A percentile compares a stretch with the other conserved stretches of the same genome.
These are phyloP conservation scores for Melanostoma mellinum DNA, from an alignment of 2,888 invertebrate species.

Conservation along the genomic window DNA sequence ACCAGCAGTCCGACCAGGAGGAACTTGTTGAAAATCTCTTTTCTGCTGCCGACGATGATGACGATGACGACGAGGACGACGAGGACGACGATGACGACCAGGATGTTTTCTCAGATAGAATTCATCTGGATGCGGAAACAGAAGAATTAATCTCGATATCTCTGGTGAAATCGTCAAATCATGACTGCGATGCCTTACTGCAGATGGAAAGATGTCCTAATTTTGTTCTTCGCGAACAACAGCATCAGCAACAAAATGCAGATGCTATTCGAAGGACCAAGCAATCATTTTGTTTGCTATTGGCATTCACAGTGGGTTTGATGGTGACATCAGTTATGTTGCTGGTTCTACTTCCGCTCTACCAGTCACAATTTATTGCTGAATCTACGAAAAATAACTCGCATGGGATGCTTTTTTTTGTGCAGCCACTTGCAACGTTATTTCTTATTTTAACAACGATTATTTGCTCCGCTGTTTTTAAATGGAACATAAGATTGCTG, in stretches of 20 bases:
- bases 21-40: conserved; percentile 75
- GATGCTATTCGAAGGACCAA: conserved; percentile 69
- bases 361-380: conserved; percentile 77
- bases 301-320: conserved; percentile 82
- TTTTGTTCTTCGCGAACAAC: conserved; percentile 68
- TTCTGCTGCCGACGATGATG: conserved; percentile 73
- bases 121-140: conserved; percentile 72
- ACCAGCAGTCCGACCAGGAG: conserved; percentile 74
- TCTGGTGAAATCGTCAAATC: conserved; percentile 59
- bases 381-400: conserved; percentile 73
- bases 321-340: conserved; percentile 83
- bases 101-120: conserved; percentile 62
- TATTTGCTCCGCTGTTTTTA: conserved; percentile 72
- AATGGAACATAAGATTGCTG: conserved; percentile 74
- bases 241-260: conserved; percentile 69
- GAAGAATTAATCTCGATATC: conserved; percentile 72
- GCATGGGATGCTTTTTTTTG: conserved; percentile 75
- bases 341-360: conserved; percentile 83
- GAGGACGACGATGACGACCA: conserved; percentile 74
- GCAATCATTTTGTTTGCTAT: conserved; percentile 62
- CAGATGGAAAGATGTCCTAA: conserved; percentile 70
- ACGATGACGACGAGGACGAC: conserved; percentile 72
- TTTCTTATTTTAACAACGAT: conserved; percentile 71
- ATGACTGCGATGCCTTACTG: conserved; percentile 66
- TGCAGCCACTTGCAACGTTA: conserved; percentile 74